These are phyloP conservation scores for Anthopleura xanthogrammica DNA, from an alignment of 92 coral and sea anemone genomes.

Conservation along the genomic window DNA sequence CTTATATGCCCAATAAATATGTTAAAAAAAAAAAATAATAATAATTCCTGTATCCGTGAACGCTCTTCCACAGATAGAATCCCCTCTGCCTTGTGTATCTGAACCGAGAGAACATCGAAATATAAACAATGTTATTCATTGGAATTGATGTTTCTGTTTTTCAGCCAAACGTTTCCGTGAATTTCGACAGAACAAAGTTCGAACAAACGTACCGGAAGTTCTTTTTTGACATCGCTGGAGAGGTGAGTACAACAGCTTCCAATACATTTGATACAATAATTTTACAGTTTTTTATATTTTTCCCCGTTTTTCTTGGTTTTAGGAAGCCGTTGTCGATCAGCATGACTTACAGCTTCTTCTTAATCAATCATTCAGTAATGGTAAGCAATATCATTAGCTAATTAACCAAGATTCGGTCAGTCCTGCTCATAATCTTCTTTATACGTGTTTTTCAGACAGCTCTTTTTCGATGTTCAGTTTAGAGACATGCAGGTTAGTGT, in stretches of 20 bases:
- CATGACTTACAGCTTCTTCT: slow-evolving; percentile 27
- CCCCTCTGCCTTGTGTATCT: too few species aligned
- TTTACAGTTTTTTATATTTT: neutral
- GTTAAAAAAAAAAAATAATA: too few species aligned
- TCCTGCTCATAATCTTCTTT: too few species aligned
- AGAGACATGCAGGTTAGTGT: slow-evolving; percentile 27
- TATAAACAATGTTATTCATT: too few species aligned
- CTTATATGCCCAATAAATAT: too few species aligned
- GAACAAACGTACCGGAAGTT: slow-evolving; percentile 29
- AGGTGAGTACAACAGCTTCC: slow-evolving; percentile 7
- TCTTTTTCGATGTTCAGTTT: slow-evolving; percentile 26
- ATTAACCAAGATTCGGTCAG: too few species aligned
- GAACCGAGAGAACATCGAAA: too few species aligned
- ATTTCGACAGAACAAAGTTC: slow-evolving; percentile 30
- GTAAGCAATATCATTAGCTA: neutral
- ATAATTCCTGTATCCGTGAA: too few species aligned
- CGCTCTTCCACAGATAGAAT: too few species aligned
- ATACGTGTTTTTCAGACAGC: slow-evolving; percentile 4
- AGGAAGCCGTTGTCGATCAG: slow-evolving; percentile 25
- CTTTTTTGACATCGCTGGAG: slow-evolving; percentile 34
- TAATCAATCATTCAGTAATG: slow-evolving; percentile 22
- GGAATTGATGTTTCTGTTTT: neutral
- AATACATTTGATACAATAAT: neutral
- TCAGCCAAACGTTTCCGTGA: slow-evolving; percentile 38
- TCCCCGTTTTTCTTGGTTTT: neutral